Evolutionary conservation across 2,888 invertebrate genomes (phyloP).

Genomic region (Sinohyriopsis cumingii): DNA sequence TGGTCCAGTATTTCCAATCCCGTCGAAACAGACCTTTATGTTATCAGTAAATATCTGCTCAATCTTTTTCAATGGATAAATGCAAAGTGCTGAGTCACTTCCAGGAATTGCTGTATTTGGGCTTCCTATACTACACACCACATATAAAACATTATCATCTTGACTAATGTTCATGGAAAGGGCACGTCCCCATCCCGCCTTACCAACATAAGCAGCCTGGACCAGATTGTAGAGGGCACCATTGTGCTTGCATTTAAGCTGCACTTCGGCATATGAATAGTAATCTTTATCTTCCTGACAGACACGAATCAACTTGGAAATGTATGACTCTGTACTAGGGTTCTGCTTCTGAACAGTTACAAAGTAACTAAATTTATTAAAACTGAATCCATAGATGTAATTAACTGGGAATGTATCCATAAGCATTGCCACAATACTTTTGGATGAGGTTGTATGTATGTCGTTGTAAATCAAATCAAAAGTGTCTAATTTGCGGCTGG

Average conservation of each 20-base stretch:
- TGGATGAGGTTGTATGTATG: conserved; percentile 12
- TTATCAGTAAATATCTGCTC: conserved; percentile 96
- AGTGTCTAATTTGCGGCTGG: conserved; percentile 87
- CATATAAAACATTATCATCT: conserved; percentile 95
- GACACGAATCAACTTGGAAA: conserved; percentile 93
- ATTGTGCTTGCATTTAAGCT: conserved; percentile 86
- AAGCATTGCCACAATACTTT: conserved; percentile 86
- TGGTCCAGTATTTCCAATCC: conserved; percentile 92
- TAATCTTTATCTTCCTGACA: conserved; percentile 97
- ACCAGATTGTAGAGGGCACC: conserved; percentile 86
- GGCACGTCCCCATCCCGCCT: conserved; percentile 93
- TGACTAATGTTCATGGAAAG: conserved; percentile 87
- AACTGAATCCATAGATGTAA: conserved; percentile 96
- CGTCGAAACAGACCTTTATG: conserved; percentile 95
- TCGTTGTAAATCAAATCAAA: conserved; percentile 91
- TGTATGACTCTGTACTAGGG: conserved; percentile 76
- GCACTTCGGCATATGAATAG: conserved; percentile 98
- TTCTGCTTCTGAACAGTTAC: conserved; percentile 90
- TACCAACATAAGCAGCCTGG: conserved; percentile 94
- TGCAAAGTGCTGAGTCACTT: conserved; percentile 88
- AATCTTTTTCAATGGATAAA: conserved; percentile 93
- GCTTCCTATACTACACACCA: conserved; percentile 89
- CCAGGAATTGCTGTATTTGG: conserved; percentile 45
- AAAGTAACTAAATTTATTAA: conserved; percentile 96
- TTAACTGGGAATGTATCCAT: conserved; percentile 93